Percentiles rank a stretch among this genome's conserved stretches.
Conservation (phyloP, 2,113 vertebrate genomes). For the Actenoides lindsayi region DNA sequence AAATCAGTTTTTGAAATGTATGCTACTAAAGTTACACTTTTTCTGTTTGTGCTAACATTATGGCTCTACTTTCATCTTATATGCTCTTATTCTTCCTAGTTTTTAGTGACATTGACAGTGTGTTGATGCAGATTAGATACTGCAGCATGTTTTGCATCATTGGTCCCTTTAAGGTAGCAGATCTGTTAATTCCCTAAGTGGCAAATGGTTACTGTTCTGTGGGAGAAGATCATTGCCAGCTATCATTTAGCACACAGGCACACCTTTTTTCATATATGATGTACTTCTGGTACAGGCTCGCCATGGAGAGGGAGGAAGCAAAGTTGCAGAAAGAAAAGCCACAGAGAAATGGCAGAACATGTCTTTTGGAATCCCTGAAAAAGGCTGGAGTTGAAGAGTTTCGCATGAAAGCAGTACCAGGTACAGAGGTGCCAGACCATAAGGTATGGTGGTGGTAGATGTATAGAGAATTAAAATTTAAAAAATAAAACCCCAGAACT, state of each 20-base stretch:
- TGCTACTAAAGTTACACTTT: not conserved
- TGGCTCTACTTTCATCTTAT: not conserved
- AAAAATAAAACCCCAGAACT: not conserved
- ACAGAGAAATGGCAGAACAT: not conserved
- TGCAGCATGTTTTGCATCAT: not conserved
- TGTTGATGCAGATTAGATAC: not conserved
- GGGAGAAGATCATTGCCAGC: not conserved
- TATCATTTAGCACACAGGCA: not conserved
- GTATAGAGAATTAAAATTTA: not conserved
- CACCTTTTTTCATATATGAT: not conserved
- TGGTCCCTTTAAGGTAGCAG: not conserved
- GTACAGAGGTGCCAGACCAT: slow-evolving; percentile 91
- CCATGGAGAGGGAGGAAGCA: slow-evolving; percentile 81
- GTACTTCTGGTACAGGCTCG: slow-evolving; percentile 75
- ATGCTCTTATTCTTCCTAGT: fast-evolving
- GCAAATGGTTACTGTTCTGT: not conserved
- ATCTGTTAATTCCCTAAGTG: not conserved
- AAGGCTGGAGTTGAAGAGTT: slow-evolving; percentile 84
- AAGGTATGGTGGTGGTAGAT: slow-evolving; percentile 71
- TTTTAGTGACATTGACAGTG: not conserved
- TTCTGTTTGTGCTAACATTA: not conserved
- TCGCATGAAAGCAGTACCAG: slow-evolving; percentile 92
- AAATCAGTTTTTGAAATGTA: not conserved
- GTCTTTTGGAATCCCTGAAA: slow-evolving; percentile 77
- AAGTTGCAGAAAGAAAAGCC: slow-evolving; percentile 65